Evolutionary conservation across 1,140 invertebrate species (phyloP), one percentile per base, ranked within the genome.

Genomic region (Ceratoteleas bidentatus): DNA sequence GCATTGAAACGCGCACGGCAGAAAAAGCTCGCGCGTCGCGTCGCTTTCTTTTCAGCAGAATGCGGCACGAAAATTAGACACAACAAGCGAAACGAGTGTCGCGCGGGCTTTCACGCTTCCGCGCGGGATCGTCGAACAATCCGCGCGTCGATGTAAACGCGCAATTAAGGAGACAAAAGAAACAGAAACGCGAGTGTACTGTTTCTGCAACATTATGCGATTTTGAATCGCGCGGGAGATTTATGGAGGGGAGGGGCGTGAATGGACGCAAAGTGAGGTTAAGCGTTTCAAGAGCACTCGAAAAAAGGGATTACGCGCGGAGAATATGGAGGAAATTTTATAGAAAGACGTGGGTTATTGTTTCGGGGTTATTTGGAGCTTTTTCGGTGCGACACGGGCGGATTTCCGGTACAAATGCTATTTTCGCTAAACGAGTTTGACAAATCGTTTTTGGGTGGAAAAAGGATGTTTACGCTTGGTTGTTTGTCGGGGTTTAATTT

Each of bases 121-220:
- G 43, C 58, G 74, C 24, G 38, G 56, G 66, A 61, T 72, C 54
- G 43, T 68, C 56, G 60, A 76, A 72, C 61, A 76, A 72, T 81
- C 32, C 53, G 40, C 50, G 60, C 76, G 43, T 49, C 52, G 38
- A 64, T 61, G 57, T 47, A 79, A 76, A 57, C 36, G 70, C 43
- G 49, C 81, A 52, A 83, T 83, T 76, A 79, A 79, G 52, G 50
- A 36, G 61, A 76, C 75, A 79, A 79, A 80, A 73, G 81, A 64
- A 76, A 76, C 68, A 58, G 64, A 74, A 65, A 54, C 56, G 2
- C 4, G 13, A 36, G 45, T 15, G 53, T 57, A 49, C 49, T 62
- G 34, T 9, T 34, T 32, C 38, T 64, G 33, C 56, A 32, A 47
- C 73, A 75, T 76, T 77, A 82, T 43, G 68, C 61, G 50, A 81